Evolutionary conservation across 2,113 vertebrate genomes (phyloP).

Genomic region (Ictalurus furcatus): DNA sequence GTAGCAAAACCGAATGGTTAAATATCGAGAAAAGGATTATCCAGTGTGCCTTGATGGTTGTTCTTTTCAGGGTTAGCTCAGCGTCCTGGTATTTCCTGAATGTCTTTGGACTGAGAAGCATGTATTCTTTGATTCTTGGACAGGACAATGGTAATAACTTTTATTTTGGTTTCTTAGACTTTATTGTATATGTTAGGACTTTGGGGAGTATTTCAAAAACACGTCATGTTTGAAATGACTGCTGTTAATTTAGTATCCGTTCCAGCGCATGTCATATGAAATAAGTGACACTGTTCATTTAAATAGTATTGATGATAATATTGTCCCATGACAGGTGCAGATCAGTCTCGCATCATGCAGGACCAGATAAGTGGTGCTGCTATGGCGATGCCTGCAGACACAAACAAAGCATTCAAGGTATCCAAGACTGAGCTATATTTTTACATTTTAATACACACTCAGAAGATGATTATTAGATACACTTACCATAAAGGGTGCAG

Average conservation of each 20-base stretch:
- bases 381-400: constrained; percentile 98
- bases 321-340: constrained; percentile 77
- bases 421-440: neutral
- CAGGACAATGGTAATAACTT: constrained; percentile 90
- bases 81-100: constrained; percentile 99
- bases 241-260: neutral
- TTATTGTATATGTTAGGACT: neutral
- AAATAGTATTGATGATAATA: neutral
- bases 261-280: neutral
- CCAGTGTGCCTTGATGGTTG: neutral
- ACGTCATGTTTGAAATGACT: neutral
- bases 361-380: constrained; percentile 98
- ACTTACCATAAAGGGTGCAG: too few species aligned
- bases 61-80: constrained; percentile 87
- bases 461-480: neutral
- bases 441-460: neutral
- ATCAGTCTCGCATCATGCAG: constrained; percentile 98
- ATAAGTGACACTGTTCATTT: neutral
- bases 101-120: constrained; percentile 97
- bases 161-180: neutral
- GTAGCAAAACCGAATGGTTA: neutral
- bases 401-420: constrained; percentile 99
- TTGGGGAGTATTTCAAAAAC: neutral
- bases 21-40: neutral
- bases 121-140: constrained; percentile 96